Evolutionary conservation across 2,888 invertebrate genomes (phyloP), one percentile per base, ranked within the genome.

Genomic region (Trachelus stipa): DNA sequence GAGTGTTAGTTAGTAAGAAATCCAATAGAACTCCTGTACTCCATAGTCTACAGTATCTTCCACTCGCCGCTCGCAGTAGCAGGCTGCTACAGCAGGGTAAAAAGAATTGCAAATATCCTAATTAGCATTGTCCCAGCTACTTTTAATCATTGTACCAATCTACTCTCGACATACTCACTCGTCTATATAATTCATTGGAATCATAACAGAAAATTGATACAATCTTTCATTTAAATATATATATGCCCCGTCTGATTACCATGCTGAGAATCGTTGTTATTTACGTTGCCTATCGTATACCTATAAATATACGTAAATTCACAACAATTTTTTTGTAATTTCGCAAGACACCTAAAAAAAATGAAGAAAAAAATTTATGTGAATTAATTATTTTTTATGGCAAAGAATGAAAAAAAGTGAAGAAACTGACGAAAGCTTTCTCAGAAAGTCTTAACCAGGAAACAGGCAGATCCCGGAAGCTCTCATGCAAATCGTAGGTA

Each of bases 1-100:
- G 87, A 85, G 89, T 88, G 90, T 90, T 90, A 83, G 83, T 83
- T 82, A 83, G 90, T 88, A 89, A 90, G 88, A 88, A 90, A 90
- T 88, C 87, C 80, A 82, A 82, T 81, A 79, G 73, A 79, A 71
- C 77, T 78, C 69, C 79, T 69, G 31, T 34, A 37, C 76, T 73
- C 68, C 34, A 56, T 56, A 56, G 56, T 56, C 56, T 56, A 23
- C 23, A 56, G 56, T 56, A 23, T 71, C 23, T 74, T 74, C 74
- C 30, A n/a, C 74, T 37, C 31, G 31, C 33, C 73, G 30, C 35
- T 37, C 76, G 31, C 86, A 83, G 87, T 87, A 86, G 81, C 83
- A 84, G 82, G 40, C 56, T 56, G 56, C 2, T 56, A 56, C 2
- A 74, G 79, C 69, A 56, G 81, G 81, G 83, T 85, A 88, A 89